Base-by-base conservation (phyloP, 2,888 invertebrate genomes). In the Patella pellucida region DNA sequence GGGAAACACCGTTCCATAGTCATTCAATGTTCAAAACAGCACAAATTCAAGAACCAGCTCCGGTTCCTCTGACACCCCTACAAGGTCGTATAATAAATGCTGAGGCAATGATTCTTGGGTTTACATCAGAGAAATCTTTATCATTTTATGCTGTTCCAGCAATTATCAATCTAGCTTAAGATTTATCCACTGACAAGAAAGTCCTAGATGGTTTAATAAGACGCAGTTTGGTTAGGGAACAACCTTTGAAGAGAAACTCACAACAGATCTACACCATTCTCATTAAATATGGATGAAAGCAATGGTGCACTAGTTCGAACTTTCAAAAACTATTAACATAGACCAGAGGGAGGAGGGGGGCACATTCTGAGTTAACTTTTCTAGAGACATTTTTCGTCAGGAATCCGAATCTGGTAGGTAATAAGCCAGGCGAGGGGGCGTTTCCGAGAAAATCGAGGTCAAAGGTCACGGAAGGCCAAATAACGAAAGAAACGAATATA, bases 121-220 rank as follows among this genome's bases (percentile, higher is more conserved):
- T 80, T 72, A n/a, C 68, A 15, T 78, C 78, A 52, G 80, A 80
- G 69, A 69, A 77, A 23, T 81, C 76, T 0, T 41, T 80, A 31
- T 75, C 81, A 15, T 76, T 79, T 31, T 73, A 77, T 14, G 41
- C 77, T 15, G 76, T 74, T 3, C 78, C 79, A 19, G 62, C 52
- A 11, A 52, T 82, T 9, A 71, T 81, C 16, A 73, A 82, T 15
- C 74, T 83, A 14, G 71, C 78, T 23, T 77, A 81, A 68, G 72
- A 71, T 1, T 31, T 79, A n/a, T 68, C 76, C 14, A 7, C 75
- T 19, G 82, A 83, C 72, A 52, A 52, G 51, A 79, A 76, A 50
- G 78, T 80, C 9, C 74, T 82, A 5, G 62, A 52, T 15, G 19
- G 54, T 15, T 19, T 83, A 27, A 68, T n/a, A n/a, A n/a, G n/a